These are phyloP conservation scores for Yponomeuta sedellus DNA, from an alignment of 2,888 invertebrate genomes.

Conservation along the genomic window DNA sequence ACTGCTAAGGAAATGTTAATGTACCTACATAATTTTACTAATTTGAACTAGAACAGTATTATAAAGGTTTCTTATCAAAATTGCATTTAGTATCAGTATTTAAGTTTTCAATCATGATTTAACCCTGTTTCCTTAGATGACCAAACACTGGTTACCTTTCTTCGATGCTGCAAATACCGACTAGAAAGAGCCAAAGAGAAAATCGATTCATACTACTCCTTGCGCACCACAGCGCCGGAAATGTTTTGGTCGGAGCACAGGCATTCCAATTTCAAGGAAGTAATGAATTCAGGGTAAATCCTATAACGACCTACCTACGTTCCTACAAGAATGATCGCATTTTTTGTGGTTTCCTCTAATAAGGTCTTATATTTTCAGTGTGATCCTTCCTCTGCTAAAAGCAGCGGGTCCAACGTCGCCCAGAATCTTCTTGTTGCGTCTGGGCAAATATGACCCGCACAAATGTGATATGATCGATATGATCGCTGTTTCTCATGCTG, in stretches of 20 bases:
- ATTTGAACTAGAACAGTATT: too few relatives aligned
- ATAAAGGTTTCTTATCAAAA: too few relatives aligned
- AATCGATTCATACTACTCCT: slow-evolving; percentile 75
- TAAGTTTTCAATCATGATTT: too few relatives aligned
- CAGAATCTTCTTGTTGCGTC: slow-evolving; percentile 59
- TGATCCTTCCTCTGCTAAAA: slow-evolving; percentile 23
- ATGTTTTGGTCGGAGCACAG: slow-evolving; percentile 42
- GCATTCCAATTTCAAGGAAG: slow-evolving; percentile 37
- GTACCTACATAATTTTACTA: too few relatives aligned
- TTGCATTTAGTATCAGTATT: too few relatives aligned
- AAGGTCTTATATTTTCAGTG: neutral
- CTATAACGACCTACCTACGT: too few relatives aligned
- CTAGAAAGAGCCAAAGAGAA: slow-evolving; percentile 79
- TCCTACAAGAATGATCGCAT: too few relatives aligned
- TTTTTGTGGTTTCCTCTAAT: neutral
- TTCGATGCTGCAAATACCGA: slow-evolving; percentile 81
- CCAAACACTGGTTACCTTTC: slow-evolving; percentile 77
- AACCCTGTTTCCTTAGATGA: slow-evolving; percentile 56
- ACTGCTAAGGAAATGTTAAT: too few relatives aligned
- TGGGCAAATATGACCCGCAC: slow-evolving; percentile 55
- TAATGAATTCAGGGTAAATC: slow-evolving; percentile 37
- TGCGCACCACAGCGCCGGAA: slow-evolving; percentile 71
- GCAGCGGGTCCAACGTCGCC: slow-evolving; percentile 33
- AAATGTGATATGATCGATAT: slow-evolving; percentile 38
- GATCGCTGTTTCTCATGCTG: too few relatives aligned